Percentiles rank a stretch among this genome's conserved stretches.
phyloP scores from a whole-genome alignment of 1,140 invertebrate species.

The Pissodes strobi region DNA sequence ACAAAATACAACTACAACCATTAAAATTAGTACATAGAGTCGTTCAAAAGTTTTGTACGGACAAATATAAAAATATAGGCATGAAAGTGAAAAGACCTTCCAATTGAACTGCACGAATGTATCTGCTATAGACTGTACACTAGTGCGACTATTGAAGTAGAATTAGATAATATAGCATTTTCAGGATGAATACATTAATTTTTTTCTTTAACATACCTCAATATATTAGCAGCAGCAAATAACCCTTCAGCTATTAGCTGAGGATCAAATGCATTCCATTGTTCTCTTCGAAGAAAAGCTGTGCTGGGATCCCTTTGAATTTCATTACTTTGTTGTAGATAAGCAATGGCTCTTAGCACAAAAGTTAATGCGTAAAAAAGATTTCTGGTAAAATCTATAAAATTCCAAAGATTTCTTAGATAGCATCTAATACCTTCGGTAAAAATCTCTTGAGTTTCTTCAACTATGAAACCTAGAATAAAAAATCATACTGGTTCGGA shows the following conservation, averaged over 20 bases:
- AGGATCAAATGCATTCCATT: conserved; percentile 92
- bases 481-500: too few species aligned
- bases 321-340: conserved; percentile 72
- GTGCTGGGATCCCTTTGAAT: conserved; percentile 67
- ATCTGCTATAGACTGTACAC: too few species aligned
- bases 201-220: too few species aligned
- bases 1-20: too few species aligned
- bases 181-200: not conserved
- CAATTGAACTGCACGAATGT: too few species aligned
- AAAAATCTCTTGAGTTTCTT: conserved; percentile 89
- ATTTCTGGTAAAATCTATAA: conserved; percentile 91
- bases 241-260: conserved; percentile 93
- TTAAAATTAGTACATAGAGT: too few species aligned
- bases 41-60: too few species aligned
- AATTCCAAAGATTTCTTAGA: conserved; percentile 93
- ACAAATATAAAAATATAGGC: too few species aligned
- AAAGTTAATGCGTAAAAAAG: conserved; percentile 81
- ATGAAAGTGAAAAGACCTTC: too few species aligned
- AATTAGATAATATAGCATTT: not conserved
- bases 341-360: conserved; percentile 75
- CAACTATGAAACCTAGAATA: conserved; percentile 81
- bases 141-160: too few species aligned
- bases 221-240: conserved; percentile 93
- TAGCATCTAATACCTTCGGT: conserved; percentile 82
- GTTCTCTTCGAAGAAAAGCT: conserved; percentile 76